These are phyloP conservation scores for Xestia ashworthii DNA, from an alignment of 2,888 invertebrate genomes.

Conservation along the genomic window DNA sequence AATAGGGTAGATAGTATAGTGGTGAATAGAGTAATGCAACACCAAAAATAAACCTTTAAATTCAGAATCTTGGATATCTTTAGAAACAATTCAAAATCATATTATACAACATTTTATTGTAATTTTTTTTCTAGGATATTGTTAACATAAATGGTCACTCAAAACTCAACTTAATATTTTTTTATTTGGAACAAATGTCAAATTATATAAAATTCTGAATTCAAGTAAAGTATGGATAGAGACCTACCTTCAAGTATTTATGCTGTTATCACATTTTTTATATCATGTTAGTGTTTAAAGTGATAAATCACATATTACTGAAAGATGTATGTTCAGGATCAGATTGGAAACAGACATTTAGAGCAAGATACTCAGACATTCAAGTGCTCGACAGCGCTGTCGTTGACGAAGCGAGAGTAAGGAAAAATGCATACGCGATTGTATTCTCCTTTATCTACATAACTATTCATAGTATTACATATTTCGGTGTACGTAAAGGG, in stretches of 20 bases:
- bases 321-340: slow-evolving; percentile 7
- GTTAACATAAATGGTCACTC: neutral
- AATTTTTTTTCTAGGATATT: neutral
- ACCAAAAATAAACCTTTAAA: slow-evolving; percentile 2
- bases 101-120: neutral
- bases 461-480: neutral
- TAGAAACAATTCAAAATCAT: neutral
- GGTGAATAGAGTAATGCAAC: slow-evolving; percentile 1
- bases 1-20: slow-evolving; percentile 7
- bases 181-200: neutral
- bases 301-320: slow-evolving; percentile 18
- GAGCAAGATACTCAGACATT: neutral
- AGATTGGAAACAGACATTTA: slow-evolving; percentile 9
- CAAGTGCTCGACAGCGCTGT: neutral
- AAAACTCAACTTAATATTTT: neutral
- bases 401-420: neutral
- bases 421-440: neutral
- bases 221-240: slow-evolving; percentile 53
- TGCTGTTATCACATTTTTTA: neutral
- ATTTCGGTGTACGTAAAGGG: neutral
- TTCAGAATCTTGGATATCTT: slow-evolving; percentile 32
- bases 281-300: slow-evolving; percentile 28
- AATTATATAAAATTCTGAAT: slow-evolving; percentile 42
- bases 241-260: slow-evolving; percentile 32
- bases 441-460: neutral